phyloP scores from a whole-genome alignment of 2,797 vertebrate genomes.

The Lagorchestes hirsutus region DNA sequence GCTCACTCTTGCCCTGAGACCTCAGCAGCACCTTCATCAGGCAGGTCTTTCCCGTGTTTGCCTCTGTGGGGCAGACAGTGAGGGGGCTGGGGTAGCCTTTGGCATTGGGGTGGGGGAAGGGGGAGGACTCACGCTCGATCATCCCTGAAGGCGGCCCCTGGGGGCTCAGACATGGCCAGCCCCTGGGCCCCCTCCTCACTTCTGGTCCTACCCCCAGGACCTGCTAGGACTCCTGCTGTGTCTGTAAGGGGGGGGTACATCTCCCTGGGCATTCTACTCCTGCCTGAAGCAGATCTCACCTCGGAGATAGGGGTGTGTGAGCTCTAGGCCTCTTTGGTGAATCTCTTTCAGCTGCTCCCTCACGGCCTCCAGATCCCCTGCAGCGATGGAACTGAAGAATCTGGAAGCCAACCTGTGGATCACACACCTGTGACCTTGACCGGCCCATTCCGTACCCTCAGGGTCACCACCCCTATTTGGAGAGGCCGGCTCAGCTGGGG shows the following conservation, averaged over 20 bases:
- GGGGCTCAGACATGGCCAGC: too few relatives aligned
- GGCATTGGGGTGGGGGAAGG: background rate
- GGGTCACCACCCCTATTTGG: background rate
- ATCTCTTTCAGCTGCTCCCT: background rate
- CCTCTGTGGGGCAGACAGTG: background rate
- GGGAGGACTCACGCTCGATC: too few relatives aligned
- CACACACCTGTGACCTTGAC: too few relatives aligned
- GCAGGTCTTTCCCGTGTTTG: background rate
- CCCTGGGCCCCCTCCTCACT: too few relatives aligned
- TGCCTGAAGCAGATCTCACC: background rate
- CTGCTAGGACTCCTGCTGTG: too few relatives aligned
- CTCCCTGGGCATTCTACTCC: background rate
- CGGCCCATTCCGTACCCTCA: background rate
- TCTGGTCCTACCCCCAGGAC: too few relatives aligned
- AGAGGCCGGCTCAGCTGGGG: background rate
- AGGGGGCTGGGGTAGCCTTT: background rate
- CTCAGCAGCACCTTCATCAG: conserved; percentile 7
- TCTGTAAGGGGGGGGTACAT: background rate
- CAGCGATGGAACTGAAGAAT: background rate
- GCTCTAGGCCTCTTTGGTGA: background rate
- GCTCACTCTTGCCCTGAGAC: background rate
- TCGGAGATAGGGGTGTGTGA: background rate
- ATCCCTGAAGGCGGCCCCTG: too few relatives aligned
- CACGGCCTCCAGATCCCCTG: background rate
- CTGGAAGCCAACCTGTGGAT: background rate